These are phyloP conservation scores for Coleophora flavipennella DNA, from an alignment of 2,888 invertebrate species.

Conservation along the genomic window DNA sequence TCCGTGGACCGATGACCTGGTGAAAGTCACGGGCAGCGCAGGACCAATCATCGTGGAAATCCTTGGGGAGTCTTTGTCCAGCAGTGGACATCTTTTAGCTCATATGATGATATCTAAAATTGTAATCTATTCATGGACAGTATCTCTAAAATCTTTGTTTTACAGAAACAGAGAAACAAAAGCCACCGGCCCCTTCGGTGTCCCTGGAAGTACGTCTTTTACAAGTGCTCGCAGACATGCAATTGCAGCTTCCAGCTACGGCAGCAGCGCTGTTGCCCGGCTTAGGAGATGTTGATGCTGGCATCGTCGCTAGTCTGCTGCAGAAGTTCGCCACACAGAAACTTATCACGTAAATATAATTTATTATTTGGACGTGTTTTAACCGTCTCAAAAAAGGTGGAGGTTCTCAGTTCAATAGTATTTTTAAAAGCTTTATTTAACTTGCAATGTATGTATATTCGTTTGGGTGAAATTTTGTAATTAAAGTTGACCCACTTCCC, in stretches of 20 bases:
- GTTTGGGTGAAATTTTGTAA: too few relatives aligned
- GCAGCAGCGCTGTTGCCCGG: slow-evolving; percentile 56
- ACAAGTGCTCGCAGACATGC: slow-evolving; percentile 62
- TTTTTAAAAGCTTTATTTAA: too few relatives aligned
- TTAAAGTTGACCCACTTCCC: too few relatives aligned
- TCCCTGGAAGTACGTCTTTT: slow-evolving; percentile 57
- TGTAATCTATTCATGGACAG: not conserved
- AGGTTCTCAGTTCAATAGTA: too few relatives aligned
- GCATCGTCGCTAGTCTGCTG: slow-evolving; percentile 54
- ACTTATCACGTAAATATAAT: slow-evolving; percentile 61
- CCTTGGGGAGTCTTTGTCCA: too few relatives aligned
- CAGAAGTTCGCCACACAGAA: slow-evolving; percentile 67
- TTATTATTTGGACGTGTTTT: too few relatives aligned
- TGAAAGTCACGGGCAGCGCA: too few relatives aligned
- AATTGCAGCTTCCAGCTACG: slow-evolving; percentile 57
- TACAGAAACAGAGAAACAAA: not conserved
- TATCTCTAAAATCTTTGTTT: not conserved
- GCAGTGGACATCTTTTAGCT: too few relatives aligned
- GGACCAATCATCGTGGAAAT: too few relatives aligned
- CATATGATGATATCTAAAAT: not conserved
- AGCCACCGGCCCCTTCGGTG: slow-evolving; percentile 34
- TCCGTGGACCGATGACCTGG: too few relatives aligned
- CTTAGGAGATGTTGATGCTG: slow-evolving; percentile 54
- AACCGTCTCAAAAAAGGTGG: too few relatives aligned
- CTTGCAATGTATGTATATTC: too few relatives aligned